Conservation (phyloP, 2,113 vertebrate genomes). For the Lophius piscatorius region DNA sequence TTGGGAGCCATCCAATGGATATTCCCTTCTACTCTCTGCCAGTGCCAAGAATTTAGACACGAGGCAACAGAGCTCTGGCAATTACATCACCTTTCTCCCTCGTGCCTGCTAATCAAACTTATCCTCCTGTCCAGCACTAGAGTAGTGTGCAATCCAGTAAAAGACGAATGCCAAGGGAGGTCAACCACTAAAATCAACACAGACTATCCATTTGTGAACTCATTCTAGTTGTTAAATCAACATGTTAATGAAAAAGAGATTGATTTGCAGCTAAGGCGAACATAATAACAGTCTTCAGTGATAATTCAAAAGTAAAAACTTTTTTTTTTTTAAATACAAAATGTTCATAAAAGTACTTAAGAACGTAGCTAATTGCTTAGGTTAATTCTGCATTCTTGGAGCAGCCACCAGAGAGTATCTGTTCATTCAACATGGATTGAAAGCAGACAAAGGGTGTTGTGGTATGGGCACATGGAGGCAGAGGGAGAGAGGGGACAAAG, state of each 20-base stretch:
- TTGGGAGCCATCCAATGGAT: slow-evolving; percentile 64
- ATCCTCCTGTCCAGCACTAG: slow-evolving; percentile 26
- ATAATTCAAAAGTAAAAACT: neutral
- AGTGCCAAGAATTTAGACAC: slow-evolving; percentile 59
- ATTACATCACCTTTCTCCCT: slow-evolving; percentile 65
- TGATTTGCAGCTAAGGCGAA: slow-evolving; percentile 5
- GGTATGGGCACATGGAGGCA: slow-evolving; percentile 63
- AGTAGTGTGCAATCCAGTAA: too few species aligned
- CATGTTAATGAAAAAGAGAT: too few species aligned
- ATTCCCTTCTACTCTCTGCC: slow-evolving; percentile 58
- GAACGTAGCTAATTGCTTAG: neutral
- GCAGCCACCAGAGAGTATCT: slow-evolving; percentile 7
- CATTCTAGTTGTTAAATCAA: slow-evolving; percentile 42
- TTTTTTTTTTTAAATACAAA: neutral
- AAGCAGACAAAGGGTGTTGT: slow-evolving; percentile 70
- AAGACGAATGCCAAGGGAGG: too few species aligned
- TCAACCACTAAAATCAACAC: too few species aligned
- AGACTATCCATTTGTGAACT: neutral
- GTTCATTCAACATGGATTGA: slow-evolving; percentile 36
- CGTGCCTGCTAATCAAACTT: slow-evolving; percentile 50
- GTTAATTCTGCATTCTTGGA: neutral
- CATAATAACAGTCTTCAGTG: neutral
- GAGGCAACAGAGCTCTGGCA: slow-evolving; percentile 52
- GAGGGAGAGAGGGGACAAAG: slow-evolving; percentile 49
- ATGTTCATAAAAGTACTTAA: neutral